phyloP scores from a whole-genome alignment of 2,797 vertebrate species.

The Eulemur coronatus region DNA sequence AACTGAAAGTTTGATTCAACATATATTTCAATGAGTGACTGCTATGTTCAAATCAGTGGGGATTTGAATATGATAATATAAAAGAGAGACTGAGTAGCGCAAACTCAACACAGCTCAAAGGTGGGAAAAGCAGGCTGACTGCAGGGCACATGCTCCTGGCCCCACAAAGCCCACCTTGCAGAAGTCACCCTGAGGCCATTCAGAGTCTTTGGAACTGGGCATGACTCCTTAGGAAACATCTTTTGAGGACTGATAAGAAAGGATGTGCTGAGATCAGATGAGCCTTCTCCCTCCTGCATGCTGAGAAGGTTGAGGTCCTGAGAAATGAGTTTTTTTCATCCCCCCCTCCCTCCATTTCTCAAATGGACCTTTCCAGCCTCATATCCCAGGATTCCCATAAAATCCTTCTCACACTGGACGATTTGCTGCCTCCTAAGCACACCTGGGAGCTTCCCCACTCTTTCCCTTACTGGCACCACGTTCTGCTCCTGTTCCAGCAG shows the following conservation, averaged over 20 bases:
- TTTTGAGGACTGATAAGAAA: not conserved
- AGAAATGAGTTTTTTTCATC: not conserved
- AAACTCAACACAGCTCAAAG: not conserved
- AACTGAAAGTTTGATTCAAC: constrained; percentile 53
- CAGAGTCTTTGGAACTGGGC: not conserved
- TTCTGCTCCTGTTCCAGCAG: not conserved
- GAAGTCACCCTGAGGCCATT: not conserved
- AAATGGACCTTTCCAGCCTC: not conserved
- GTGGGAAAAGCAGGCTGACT: not conserved
- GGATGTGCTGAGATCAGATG: not conserved
- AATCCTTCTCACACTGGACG: not conserved
- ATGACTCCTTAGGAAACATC: not conserved
- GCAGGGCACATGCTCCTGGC: no score
- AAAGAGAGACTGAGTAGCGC: not conserved
- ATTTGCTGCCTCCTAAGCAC: not conserved
- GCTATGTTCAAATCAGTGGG: not conserved
- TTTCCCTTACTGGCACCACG: not conserved
- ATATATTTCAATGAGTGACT: constrained; percentile 46
- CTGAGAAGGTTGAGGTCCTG: not conserved
- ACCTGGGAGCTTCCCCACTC: not conserved
- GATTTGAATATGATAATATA: not conserved
- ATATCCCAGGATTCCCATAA: not conserved
- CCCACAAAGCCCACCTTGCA: not conserved
- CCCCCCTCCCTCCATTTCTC: not conserved
- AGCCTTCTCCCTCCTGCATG: not conserved